Evolutionary conservation across 2,888 invertebrate species (phyloP), one percentile per base, ranked within the genome.

Genomic region (Petrolisthes manimaculis): DNA sequence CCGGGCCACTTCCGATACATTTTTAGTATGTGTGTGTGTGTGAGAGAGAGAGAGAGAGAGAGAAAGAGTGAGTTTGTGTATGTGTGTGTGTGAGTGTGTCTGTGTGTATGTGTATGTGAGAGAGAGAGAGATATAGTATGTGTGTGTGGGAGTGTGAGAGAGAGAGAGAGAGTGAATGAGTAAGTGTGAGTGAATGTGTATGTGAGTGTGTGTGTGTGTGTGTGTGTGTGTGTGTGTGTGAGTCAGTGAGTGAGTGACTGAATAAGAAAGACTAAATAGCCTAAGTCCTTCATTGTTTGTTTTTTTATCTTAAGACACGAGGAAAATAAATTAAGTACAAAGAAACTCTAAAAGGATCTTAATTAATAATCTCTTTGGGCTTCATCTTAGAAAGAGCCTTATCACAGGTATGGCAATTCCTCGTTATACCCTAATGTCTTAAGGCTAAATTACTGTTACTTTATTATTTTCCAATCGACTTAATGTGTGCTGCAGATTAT

Each of bases 91-190:
- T 61, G 61, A 81, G 21, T 51, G 83, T 71, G 69, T 71, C 37
- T 71, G 67, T 71, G 71, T 71, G 51, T 71, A 71, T 51, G 69
- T 71, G 83, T 71, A 53, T 51, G 69, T 71, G 83, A 83, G 83
- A 83, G 71, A 83, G 71, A 83, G 83, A 83, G 71, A 83, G 83
- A 83, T 69, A 83, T 69, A 71, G 71, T 71, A 54, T 53, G 53
- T 51, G 69, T 37, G 51, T 67, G 82, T 37, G 82, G 53, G 71
- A 71, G 83, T 71, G 71, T 21, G 24, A 61, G 4, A 21, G 61
- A 67, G 67, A 61, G 61, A 81, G 61, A 24, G 24, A 37, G 82
- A 67, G 53, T 18, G 18, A 51, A 8, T 69, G 61, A 69, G 69
- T 21, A 53, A 24, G 82, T 69, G 67, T 18, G 82, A 37, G 82